Base-by-base conservation (phyloP, 2,888 invertebrate genomes). In the Macrophya annulata region DNA sequence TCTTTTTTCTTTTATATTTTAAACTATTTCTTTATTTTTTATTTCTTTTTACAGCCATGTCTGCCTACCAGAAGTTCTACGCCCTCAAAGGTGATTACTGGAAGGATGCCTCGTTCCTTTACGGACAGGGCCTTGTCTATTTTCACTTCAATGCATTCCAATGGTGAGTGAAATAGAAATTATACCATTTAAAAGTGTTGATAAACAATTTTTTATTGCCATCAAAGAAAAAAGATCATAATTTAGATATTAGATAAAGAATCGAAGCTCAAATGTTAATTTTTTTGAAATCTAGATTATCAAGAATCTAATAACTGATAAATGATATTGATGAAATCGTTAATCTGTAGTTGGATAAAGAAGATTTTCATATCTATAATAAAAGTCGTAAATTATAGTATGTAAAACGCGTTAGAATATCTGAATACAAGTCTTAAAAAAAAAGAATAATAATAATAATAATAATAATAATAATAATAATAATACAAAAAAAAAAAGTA, bases 101-200 rank as follows among this genome's bases (percentile, higher is more conserved):
- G 97, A 97, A 97, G 93, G 98, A 99, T 94, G 96, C 98, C 0
- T 95, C 97, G 17, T 99, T 99, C 93, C 95, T 99, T 48, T 99
- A 99, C 93, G 99, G 99, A 40, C 95, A 99, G 74, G 99, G 99
- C 0, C 95, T 99, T 72, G 98, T 98, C 87, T 99, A 99, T 93
- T 99, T 98, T 93, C 99, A 99, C 94, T 99, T 97, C 94, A 98
- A 98, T 93, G 97, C 98, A 59, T 99, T 97, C 94, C 97, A 98
- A 93, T 98, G 98, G 99, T 99, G 94, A 98, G 98, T 96, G 65
- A 85, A 81, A 43, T 81, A 12, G n/a, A 85, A 86, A 74, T 84
- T 81, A 21, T 43, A n/a, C 40, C 25, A 77, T 48, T 31, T 71
- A 21, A 15, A 9, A 10, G 40, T 0, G 10, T 4, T 40, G 17